These are phyloP conservation scores for Amiota minor DNA, from an alignment of 2,888 invertebrate genomes.

Conservation along the genomic window DNA sequence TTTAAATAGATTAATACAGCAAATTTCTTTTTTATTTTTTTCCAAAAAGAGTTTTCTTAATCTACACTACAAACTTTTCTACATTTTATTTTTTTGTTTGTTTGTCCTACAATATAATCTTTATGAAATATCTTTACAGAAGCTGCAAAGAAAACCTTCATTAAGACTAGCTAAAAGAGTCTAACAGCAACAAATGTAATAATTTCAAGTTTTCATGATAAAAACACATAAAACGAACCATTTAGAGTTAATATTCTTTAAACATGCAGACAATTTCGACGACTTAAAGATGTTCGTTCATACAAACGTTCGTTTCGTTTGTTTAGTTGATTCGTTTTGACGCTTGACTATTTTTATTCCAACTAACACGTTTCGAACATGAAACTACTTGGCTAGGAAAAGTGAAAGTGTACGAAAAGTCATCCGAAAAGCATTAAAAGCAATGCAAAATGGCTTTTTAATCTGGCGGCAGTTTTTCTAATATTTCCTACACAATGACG, in stretches of 20 bases:
- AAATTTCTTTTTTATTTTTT: too few species aligned
- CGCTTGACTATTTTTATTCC: not conserved
- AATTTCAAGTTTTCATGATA: not conserved
- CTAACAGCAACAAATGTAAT: too few species aligned
- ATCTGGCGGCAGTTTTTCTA: slow-evolving; percentile 2
- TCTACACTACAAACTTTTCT: too few species aligned
- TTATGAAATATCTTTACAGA: too few species aligned
- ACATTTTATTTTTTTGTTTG: too few species aligned
- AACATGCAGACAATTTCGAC: not conserved
- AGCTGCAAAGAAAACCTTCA: too few species aligned
- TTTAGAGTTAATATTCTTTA: not conserved
- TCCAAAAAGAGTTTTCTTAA: too few species aligned
- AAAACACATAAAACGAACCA: slow-evolving; percentile 1
- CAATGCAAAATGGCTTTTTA: slow-evolving; percentile 16
- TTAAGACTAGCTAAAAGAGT: too few species aligned
- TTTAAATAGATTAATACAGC: too few species aligned
- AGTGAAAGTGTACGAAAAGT: slow-evolving; percentile 22
- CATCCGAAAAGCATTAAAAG: slow-evolving; percentile 19
- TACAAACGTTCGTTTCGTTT: not conserved
- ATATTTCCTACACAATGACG: not conserved
- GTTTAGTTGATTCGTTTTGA: not conserved
- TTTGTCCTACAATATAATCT: too few species aligned
- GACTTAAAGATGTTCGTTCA: not conserved
- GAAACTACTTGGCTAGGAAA: slow-evolving; percentile 2
- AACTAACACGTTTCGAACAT: not conserved